Evolutionary conservation across 2,113 vertebrate species (phyloP).

Genomic region (Hylia prasina): DNA sequence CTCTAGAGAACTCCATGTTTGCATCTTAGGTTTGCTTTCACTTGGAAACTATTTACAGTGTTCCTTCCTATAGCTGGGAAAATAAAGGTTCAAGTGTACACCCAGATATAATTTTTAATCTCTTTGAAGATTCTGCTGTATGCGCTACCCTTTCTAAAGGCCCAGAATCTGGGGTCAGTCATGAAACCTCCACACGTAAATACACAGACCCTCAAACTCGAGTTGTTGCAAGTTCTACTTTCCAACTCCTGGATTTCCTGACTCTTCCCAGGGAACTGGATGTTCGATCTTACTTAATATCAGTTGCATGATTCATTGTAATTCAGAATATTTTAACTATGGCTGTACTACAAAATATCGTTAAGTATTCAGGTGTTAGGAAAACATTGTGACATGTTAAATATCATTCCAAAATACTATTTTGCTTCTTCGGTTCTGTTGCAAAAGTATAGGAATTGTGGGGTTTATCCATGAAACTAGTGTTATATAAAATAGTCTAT

Average conservation of each 20-base stretch:
- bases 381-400: background rate
- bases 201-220: background rate
- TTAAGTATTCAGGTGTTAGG: background rate
- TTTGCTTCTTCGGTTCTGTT: background rate
- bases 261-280: background rate
- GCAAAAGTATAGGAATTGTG: background rate
- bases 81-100: background rate
- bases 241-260: background rate
- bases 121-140: background rate
- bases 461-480: background rate
- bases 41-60: background rate
- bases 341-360: background rate
- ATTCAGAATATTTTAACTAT: background rate
- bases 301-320: background rate
- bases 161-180: background rate
- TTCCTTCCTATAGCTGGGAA: background rate
- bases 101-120: background rate
- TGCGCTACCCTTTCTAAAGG: background rate
- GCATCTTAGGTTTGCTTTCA: background rate
- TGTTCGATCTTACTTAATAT: background rate
- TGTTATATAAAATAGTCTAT: background rate
- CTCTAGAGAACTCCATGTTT: background rate
- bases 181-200: background rate
- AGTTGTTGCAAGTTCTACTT: background rate
- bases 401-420: background rate